phyloP scores from a whole-genome alignment of 2,797 vertebrate genomes.

The Onychomys arenicola region DNA sequence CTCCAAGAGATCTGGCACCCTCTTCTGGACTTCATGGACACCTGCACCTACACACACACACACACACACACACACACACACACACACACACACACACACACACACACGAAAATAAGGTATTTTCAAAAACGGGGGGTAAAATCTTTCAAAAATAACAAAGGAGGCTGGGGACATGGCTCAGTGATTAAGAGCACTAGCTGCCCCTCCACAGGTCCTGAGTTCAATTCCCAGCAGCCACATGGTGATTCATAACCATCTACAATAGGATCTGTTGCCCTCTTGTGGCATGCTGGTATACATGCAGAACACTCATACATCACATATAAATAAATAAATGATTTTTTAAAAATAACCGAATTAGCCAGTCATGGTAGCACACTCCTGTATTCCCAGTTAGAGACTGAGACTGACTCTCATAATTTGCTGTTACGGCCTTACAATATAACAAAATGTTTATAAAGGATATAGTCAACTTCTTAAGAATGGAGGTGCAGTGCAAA shows the following conservation, averaged over 20 bases:
- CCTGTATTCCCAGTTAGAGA: neutral
- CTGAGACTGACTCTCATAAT: conserved; percentile 51
- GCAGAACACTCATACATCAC: neutral
- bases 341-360: neutral
- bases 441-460: neutral
- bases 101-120: neutral
- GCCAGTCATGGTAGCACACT: neutral
- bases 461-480: neutral
- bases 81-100: too few relatives aligned
- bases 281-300: neutral
- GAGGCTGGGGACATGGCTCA: neutral
- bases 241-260: neutral
- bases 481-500: neutral
- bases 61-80: neutral
- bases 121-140: neutral
- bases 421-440: conserved; percentile 40
- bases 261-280: neutral
- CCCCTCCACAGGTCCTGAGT: neutral
- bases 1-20: neutral
- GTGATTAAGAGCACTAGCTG: neutral
- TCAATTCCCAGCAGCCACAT: neutral
- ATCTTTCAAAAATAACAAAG: neutral
- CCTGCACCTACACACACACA: neutral
- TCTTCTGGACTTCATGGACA: neutral
- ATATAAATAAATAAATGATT: neutral